Percentiles rank a stretch among this genome's conserved stretches.
phyloP scores from a whole-genome alignment of 1,140 invertebrate species.

The Sarcophaga peregrina region DNA sequence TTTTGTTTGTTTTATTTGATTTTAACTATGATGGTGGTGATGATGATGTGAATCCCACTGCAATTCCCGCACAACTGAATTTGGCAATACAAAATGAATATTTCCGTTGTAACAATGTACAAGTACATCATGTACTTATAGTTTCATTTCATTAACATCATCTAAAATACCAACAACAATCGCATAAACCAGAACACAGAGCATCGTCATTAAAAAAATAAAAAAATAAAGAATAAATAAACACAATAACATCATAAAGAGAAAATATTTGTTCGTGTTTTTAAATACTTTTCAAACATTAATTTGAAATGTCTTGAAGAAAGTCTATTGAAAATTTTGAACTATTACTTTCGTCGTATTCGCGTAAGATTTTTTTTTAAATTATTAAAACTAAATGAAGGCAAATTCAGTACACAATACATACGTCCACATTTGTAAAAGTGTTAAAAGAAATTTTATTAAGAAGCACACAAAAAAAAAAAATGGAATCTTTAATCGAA shows the following conservation, averaged over 20 bases:
- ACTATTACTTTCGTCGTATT: too few relatives aligned
- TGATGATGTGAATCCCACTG: slow-evolving; percentile 24
- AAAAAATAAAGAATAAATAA: neutral
- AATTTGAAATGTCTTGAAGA: neutral
- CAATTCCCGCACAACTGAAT: slow-evolving; percentile 35
- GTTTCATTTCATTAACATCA: slow-evolving; percentile 23
- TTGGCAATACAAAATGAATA: slow-evolving; percentile 32
- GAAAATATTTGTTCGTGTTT: neutral
- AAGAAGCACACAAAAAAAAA: too few relatives aligned
- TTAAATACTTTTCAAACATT: neutral
- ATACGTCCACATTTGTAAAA: too few relatives aligned
- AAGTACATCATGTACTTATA: slow-evolving; percentile 26
- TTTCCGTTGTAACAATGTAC: slow-evolving; percentile 30
- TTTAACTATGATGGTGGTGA: neutral
- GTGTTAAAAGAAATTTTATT: too few relatives aligned
- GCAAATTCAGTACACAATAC: too few relatives aligned
- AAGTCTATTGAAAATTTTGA: too few relatives aligned
- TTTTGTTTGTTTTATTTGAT: neutral
- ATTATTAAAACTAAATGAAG: too few relatives aligned
- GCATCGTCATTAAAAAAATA: neutral
- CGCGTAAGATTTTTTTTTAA: too few relatives aligned
- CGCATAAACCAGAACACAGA: neutral
- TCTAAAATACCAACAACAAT: neutral
- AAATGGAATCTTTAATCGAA: too few relatives aligned
- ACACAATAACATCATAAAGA: too few relatives aligned